These are phyloP conservation scores for Intellagama lesueurii DNA, from an alignment of 2,797 vertebrate genomes.

Conservation along the genomic window DNA sequence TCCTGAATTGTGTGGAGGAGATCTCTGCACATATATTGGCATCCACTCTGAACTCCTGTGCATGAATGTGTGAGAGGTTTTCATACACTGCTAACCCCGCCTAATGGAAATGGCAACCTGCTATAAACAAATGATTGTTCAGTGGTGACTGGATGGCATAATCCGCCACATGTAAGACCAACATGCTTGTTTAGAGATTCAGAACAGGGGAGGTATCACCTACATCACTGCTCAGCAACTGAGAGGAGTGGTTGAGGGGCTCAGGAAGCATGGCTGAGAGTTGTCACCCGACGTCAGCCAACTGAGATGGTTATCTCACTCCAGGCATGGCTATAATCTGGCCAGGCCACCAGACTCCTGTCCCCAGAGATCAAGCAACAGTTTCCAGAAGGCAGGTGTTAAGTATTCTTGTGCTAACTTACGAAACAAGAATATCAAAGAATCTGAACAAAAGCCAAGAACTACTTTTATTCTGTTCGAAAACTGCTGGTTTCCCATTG, in stretches of 20 bases:
- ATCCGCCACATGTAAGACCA: too few relatives aligned
- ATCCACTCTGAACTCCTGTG: too few relatives aligned
- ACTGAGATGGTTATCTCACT: not conserved
- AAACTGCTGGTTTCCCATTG: not conserved
- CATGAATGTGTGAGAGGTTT: too few relatives aligned
- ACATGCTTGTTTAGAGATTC: too few relatives aligned
- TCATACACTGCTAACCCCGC: too few relatives aligned
- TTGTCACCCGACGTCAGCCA: not conserved
- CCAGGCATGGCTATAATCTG: not conserved
- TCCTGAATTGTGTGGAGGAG: not conserved
- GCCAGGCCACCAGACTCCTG: constrained; percentile 32
- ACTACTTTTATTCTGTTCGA: not conserved
- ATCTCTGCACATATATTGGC: not conserved
- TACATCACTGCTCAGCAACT: too few relatives aligned
- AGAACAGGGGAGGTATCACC: too few relatives aligned
- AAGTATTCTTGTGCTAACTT: not conserved
- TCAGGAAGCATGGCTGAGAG: not conserved
- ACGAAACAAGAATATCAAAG: not conserved
- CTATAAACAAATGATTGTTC: too few relatives aligned
- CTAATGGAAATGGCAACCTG: too few relatives aligned
- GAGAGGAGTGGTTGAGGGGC: not conserved
- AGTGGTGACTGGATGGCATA: too few relatives aligned
- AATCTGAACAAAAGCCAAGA: not conserved
- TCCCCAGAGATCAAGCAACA: constrained; percentile 27
- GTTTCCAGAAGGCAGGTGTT: not conserved